These are phyloP conservation scores for Himalopsyche tibetana DNA, from an alignment of 2,888 invertebrate species.

Conservation along the genomic window DNA sequence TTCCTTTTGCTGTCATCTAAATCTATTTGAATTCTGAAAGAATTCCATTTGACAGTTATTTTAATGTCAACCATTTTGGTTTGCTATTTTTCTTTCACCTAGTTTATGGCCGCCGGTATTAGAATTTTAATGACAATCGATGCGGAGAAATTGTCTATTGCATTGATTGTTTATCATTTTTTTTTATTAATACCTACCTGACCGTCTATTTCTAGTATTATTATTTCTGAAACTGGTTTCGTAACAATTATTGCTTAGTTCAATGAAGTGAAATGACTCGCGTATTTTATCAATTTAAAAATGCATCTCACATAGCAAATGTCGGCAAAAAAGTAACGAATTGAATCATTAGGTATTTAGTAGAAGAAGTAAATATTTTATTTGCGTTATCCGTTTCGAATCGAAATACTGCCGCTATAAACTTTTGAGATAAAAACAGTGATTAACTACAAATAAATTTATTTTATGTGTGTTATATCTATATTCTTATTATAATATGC, in stretches of 20 bases:
- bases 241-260: background rate
- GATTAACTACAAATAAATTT: no score
- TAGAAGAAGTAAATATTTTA: no score
- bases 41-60: background rate
- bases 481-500: no score
- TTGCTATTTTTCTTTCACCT: constrained; percentile 11
- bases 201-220: background rate
- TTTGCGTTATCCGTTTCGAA: no score
- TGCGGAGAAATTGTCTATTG: constrained; percentile 7
- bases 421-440: no score
- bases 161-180: constrained; percentile 22
- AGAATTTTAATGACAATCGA: background rate
- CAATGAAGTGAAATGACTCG: constrained; percentile 12
- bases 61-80: constrained; percentile 13
- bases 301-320: background rate
- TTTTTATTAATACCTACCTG: constrained; percentile 12
- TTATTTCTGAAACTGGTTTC: constrained; percentile 21
- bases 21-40: background rate
- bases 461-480: no score
- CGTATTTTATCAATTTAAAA: constrained; percentile 26
- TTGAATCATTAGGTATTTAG: background rate
- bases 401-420: no score
- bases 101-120: constrained; percentile 1
- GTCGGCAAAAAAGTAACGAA: background rate
- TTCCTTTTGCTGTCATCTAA: background rate